These are phyloP conservation scores for Enteromius fasciolatus DNA, from an alignment of 2,797 vertebrate genomes.

Conservation along the genomic window DNA sequence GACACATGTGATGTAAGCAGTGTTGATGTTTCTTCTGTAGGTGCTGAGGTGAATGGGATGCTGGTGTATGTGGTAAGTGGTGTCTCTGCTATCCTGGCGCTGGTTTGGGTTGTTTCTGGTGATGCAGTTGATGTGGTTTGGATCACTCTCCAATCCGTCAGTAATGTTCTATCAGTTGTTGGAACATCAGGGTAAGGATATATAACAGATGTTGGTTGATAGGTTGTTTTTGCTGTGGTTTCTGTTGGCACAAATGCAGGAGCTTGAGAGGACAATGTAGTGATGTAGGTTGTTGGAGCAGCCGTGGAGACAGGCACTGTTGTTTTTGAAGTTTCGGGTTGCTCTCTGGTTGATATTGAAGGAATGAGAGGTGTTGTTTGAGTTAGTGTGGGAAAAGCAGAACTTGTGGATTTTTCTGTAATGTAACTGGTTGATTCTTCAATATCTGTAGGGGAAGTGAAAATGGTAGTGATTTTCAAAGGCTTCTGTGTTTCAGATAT, in stretches of 20 bases:
- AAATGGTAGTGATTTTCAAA: slow-evolving; percentile 62
- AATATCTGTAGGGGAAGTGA: slow-evolving; percentile 45
- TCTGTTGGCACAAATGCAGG: slow-evolving; percentile 56
- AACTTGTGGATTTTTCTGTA: slow-evolving; percentile 53
- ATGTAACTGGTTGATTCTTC: slow-evolving; percentile 55
- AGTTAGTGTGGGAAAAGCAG: slow-evolving; percentile 33
- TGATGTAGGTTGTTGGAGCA: slow-evolving; percentile 44
- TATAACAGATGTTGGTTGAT: slow-evolving; percentile 52
- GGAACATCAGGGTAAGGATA: slow-evolving; percentile 56
- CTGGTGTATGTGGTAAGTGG: slow-evolving; percentile 49
- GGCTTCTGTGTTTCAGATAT: slow-evolving; percentile 55
- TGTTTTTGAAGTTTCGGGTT: slow-evolving; percentile 63
- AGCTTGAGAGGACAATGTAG: slow-evolving; percentile 56
- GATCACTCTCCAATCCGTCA: slow-evolving; percentile 53
- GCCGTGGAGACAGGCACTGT: slow-evolving; percentile 58
- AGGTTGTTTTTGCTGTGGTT: slow-evolving; percentile 57
- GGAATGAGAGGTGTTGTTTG: slow-evolving; percentile 32
- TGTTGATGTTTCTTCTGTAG: slow-evolving; percentile 57
- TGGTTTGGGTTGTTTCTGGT: slow-evolving; percentile 47
- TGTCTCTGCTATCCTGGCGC: slow-evolving; percentile 41
- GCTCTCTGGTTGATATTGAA: slow-evolving; percentile 56
- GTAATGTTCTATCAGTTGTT: slow-evolving; percentile 58
- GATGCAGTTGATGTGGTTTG: slow-evolving; percentile 35
- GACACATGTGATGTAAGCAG: slow-evolving; percentile 45
- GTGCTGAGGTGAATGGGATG: slow-evolving; percentile 36